Base-by-base conservation (phyloP, 1,140 invertebrate species). In the Ceratosolen fusciceps region DNA sequence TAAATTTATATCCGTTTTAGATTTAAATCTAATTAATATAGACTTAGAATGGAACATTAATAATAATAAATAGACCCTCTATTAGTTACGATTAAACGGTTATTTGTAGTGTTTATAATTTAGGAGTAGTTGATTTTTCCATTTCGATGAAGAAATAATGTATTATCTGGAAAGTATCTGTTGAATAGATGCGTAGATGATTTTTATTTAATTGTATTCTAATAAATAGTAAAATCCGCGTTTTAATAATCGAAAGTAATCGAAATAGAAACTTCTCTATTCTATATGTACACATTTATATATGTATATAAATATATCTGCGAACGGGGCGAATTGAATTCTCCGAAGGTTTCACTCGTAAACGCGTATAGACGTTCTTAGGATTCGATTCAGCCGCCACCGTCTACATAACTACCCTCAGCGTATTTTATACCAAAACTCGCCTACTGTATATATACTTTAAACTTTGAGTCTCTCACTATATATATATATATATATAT, bases 361-460 rank as follows among this genome's bases (percentile, higher is more conserved):
- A 82, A 82, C 81, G 82, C 79, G 82, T 83, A 83, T 83, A 83
- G 80, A 84, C 82, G 60, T 83, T 83, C 80, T 26, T 37, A 67
- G 24, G 37, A 71, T 77, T 77, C 52, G 75, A 77, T 76, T 68
- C 19, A 68, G 5, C 62, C 43, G 24, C 58, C 9, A 14, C 47
- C 12, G 52, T 14, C 68, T 37, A 54, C 37, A n/a, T 72, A 74
- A 73, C 31, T 73, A 60, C 54, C 56, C 70, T 16, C 56, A 39
- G n/a, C 14, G 71, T 56, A 67, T 67, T 79, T 79, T 73, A 65
- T 73, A 24, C 39, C n/a, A 37, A 26, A 68, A 72, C 19, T 49
- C 68, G 76, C 52, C 39, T 72, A 72, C 68, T 21, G 21, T 56
- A 52, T 72, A 56, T 68, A 68, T 62, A 60, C 58, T 9, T 47